Percentiles rank a stretch among this genome's conserved stretches.
These are phyloP conservation scores for Acanthurus tractus DNA, from an alignment of 2,797 vertebrate species.

Conservation along the genomic window DNA sequence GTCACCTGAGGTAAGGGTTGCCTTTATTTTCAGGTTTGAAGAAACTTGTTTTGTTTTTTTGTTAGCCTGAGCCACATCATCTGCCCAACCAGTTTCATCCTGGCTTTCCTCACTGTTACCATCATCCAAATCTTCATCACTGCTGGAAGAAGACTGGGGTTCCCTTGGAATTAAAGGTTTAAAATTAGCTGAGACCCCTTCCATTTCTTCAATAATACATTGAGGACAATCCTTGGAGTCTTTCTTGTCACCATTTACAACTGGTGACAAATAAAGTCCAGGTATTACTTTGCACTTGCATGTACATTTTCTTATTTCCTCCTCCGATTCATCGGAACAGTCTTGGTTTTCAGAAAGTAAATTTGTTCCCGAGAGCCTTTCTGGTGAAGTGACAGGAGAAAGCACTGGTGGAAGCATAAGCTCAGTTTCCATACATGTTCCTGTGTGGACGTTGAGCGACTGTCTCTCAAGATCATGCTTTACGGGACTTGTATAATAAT, in stretches of 20 bases:
- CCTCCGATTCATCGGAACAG: slow-evolving; percentile 11
- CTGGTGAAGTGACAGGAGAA: slow-evolving; percentile 66
- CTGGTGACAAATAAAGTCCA: not conserved
- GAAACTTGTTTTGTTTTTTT: slow-evolving; percentile 15
- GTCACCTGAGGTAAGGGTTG: not conserved
- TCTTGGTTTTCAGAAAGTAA: not conserved
- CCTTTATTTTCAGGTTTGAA: slow-evolving; percentile 7
- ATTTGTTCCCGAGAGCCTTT: not conserved
- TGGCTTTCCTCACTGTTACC: slow-evolving; percentile 15
- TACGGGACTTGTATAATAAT: not conserved
- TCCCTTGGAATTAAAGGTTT: not conserved
- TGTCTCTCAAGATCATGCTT: not conserved
- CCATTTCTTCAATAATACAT: not conserved
- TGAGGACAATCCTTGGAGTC: not conserved
- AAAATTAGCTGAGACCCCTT: not conserved
- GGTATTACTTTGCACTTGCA: not conserved
- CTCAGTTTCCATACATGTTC: not conserved
- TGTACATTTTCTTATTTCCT: not conserved
- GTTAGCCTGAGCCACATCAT: slow-evolving; percentile 7
- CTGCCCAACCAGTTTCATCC: not conserved
- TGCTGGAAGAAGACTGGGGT: not conserved
- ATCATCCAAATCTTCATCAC: slow-evolving; percentile 3
- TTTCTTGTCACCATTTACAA: not conserved
- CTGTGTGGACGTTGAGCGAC: not conserved
- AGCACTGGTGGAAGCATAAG: slow-evolving; percentile 51